Percentiles rank a stretch among this genome's conserved stretches.
Evolutionary conservation across 1,140 invertebrate species (phyloP).

Genomic region (Cyclina sinensis): DNA sequence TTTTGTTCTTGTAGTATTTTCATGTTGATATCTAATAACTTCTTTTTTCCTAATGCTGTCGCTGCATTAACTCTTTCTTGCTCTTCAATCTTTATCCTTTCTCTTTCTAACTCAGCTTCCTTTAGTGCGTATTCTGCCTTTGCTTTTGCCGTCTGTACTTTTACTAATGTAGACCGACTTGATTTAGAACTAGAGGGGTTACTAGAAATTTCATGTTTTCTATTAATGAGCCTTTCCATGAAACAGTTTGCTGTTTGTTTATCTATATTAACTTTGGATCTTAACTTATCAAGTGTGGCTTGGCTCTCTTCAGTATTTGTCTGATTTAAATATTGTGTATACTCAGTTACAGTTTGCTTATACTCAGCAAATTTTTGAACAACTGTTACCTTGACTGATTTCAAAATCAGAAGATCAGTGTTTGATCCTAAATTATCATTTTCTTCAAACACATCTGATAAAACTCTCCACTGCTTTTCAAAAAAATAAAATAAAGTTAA

Average conservation of each 20-base stretch:
- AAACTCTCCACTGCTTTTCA: too few species aligned
- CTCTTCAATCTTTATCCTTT: constrained; percentile 8
- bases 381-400: constrained; percentile 25
- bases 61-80: constrained; percentile 13
- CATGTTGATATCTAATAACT: background rate
- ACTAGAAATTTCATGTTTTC: background rate
- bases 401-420: too few species aligned
- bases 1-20: constrained; percentile 12
- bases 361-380: background rate
- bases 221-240: background rate
- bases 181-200: constrained; percentile 10
- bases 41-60: background rate
- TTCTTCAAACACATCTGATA: too few species aligned
- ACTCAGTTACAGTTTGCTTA: constrained; percentile 8
- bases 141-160: constrained; percentile 33
- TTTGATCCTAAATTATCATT: too few species aligned
- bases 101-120: constrained; percentile 8
- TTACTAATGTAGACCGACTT: background rate
- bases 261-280: background rate
- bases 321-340: background rate
- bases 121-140: constrained; percentile 27
- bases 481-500: too few species aligned
- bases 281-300: background rate
- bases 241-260: constrained; percentile 19
- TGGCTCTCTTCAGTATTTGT: background rate